A percentile compares a stretch with the other conserved stretches of the same genome.
Conservation (phyloP, 2,113 vertebrate species). For the Rhizomys pruinosus region DNA sequence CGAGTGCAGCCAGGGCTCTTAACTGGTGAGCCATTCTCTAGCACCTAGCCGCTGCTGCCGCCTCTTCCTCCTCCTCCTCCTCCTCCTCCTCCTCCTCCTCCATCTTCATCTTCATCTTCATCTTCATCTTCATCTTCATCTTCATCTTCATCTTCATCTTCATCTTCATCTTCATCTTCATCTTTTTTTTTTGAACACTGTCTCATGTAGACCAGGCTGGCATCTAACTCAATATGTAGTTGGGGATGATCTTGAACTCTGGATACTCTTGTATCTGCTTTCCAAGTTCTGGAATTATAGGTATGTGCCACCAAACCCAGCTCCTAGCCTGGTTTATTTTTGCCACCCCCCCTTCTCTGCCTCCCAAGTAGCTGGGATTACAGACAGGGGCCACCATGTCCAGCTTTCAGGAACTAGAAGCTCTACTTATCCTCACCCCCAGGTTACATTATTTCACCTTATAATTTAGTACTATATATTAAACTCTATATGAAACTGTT, state of each 20-base stretch:
- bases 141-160: no score
- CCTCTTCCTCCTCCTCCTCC: no score
- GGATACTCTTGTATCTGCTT: not conserved
- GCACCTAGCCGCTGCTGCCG: no score
- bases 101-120: no score
- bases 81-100: no score
- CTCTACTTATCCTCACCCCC: not conserved
- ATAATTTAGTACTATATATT: slow-evolving; percentile 39
- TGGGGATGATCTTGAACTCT: not conserved
- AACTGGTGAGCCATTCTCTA: no score
- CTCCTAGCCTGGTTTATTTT: not conserved
- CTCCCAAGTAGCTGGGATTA: not conserved
- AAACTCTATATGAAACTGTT: not conserved
- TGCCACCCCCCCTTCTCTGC: not conserved
- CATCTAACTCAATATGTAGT: not conserved
- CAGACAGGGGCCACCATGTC: not conserved
- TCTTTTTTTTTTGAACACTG: not conserved
- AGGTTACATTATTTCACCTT: slow-evolving; percentile 10
- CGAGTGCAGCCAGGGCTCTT: no score
- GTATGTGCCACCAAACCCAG: no score
- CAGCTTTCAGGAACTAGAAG: not conserved
- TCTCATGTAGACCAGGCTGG: not conserved
- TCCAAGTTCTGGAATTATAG: not conserved
- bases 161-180: no score
- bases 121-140: no score